These are phyloP conservation scores for Scaptomyza flava DNA, from an alignment of 2,888 invertebrate species.

Conservation along the genomic window DNA sequence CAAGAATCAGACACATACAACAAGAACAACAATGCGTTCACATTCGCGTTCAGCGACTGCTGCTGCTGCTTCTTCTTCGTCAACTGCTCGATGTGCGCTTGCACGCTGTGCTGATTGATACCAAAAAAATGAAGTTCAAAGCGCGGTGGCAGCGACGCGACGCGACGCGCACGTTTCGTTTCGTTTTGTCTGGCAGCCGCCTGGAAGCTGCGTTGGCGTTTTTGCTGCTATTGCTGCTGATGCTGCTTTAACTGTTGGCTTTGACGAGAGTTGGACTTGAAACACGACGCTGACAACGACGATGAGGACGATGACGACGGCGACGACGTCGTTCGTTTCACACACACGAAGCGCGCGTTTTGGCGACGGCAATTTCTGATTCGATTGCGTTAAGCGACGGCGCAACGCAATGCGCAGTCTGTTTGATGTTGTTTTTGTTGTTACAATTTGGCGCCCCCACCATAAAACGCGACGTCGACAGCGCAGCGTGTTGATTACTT, in stretches of 20 bases:
- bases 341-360: slow-evolving; percentile 75
- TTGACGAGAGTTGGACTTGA: slow-evolving; percentile 66
- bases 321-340: slow-evolving; percentile 49
- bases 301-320: slow-evolving; percentile 48
- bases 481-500: slow-evolving; percentile 72
- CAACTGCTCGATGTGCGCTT: slow-evolving; percentile 22
- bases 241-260: slow-evolving; percentile 29
- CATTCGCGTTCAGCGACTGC: slow-evolving; percentile 43
- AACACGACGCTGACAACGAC: slow-evolving; percentile 57
- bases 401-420: slow-evolving; percentile 69
- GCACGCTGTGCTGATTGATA: slow-evolving; percentile 69
- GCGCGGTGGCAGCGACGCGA: slow-evolving; percentile 65
- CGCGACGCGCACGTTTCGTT: slow-evolving; percentile 69
- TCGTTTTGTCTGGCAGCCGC: slow-evolving; percentile 50
- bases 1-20: slow-evolving; percentile 70
- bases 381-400: slow-evolving; percentile 78
- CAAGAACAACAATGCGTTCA: slow-evolving; percentile 43
- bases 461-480: slow-evolving; percentile 62
- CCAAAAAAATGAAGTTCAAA: slow-evolving; percentile 80
- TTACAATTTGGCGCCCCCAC: slow-evolving; percentile 54
- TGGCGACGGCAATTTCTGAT: slow-evolving; percentile 80
- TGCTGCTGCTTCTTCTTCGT: slow-evolving; percentile 5
- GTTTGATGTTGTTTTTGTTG: slow-evolving; percentile 25
- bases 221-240: slow-evolving; percentile 27
- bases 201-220: slow-evolving; percentile 60